A percentile compares a stretch with the other conserved stretches of the same genome.
These are phyloP conservation scores for Cebidichthys violaceus DNA, from an alignment of 2,113 vertebrate genomes.

Conservation along the genomic window DNA sequence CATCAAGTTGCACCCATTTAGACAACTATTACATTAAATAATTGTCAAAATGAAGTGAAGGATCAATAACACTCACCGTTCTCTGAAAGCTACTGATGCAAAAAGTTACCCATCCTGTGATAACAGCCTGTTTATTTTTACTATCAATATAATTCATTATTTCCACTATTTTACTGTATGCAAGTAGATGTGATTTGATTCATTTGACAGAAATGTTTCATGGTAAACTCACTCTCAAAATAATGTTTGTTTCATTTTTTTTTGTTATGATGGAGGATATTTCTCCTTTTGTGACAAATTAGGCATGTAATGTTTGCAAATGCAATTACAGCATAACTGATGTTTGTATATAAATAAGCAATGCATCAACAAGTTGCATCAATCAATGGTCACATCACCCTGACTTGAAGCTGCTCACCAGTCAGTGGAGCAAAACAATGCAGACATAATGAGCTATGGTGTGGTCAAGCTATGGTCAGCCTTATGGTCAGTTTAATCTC, in stretches of 20 bases:
- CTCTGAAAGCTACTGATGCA: conserved; percentile 65
- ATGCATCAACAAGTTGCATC: conserved; percentile 46
- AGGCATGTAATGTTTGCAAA: conserved; percentile 67
- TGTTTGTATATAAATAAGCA: conserved; percentile 50
- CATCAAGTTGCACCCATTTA: conserved; percentile 64
- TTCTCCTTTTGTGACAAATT: conserved; percentile 63
- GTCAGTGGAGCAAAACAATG: conserved; percentile 47
- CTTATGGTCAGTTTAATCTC: conserved; percentile 36
- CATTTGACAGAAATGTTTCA: conserved; percentile 25
- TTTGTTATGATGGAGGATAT: conserved; percentile 40
- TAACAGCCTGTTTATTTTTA: conserved; percentile 20
- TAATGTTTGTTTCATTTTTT: conserved; percentile 20
- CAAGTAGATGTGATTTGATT: conserved; percentile 26
- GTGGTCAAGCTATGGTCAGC: conserved; percentile 64
- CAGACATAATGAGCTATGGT: conserved; percentile 62
- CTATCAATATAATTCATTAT: conserved; percentile 40
- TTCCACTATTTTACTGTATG: conserved; percentile 28
- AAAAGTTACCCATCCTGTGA: conserved; percentile 50
- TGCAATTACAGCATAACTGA: conserved; percentile 63
- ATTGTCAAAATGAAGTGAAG: conserved; percentile 69
- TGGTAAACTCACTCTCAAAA: conserved; percentile 34
- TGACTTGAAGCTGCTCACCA: conserved; percentile 63
- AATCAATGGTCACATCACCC: conserved; percentile 56
- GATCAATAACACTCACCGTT: conserved; percentile 70
- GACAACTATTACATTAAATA: conserved; percentile 77